A percentile compares a stretch with the other conserved stretches of the same genome.
These are phyloP conservation scores for Austrofundulus limnaeus DNA, from an alignment of 2,113 vertebrate species.

Conservation along the genomic window DNA sequence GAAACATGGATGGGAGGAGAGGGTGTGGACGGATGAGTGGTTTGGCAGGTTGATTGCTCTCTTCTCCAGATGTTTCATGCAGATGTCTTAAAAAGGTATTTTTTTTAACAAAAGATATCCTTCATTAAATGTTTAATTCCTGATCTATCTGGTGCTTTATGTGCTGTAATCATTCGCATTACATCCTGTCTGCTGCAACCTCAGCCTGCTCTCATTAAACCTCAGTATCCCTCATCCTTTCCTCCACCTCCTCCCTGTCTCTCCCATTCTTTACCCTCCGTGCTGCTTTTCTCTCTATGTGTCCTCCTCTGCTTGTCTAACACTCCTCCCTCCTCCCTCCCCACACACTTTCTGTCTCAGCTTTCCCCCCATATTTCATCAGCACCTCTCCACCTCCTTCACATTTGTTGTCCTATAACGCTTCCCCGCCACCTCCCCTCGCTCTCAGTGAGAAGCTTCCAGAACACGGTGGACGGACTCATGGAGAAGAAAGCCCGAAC, in stretches of 20 bases:
- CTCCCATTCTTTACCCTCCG: constrained; percentile 13
- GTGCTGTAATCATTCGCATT: no score
- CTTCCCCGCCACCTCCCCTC: no score
- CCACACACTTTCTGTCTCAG: constrained; percentile 17
- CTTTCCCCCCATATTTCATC: constrained; percentile 27
- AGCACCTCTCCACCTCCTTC: constrained; percentile 12
- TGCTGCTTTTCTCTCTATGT: constrained; percentile 37
- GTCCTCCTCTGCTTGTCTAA: constrained; percentile 43
- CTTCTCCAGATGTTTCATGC: constrained; percentile 16
- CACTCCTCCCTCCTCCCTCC: constrained; percentile 9
- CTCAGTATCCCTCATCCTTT: constrained; percentile 55
- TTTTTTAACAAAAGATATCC: no score
- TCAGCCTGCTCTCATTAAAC: constrained; percentile 64
- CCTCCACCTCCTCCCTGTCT: constrained; percentile 23
- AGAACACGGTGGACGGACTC: constrained; percentile 50
- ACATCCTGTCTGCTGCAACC: constrained; percentile 58
- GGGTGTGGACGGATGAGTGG: constrained; percentile 8
- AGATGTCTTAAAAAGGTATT: constrained; percentile 24
- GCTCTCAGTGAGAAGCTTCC: constrained; percentile 56
- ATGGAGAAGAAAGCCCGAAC: constrained; percentile 46
- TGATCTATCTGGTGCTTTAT: constrained; percentile 38
- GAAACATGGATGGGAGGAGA: constrained; percentile 12
- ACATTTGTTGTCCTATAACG: not conserved
- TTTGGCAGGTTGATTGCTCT: constrained; percentile 25
- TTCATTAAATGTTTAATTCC: not conserved